A percentile compares a stretch with the other conserved stretches of the same genome.
These are phyloP conservation scores for Zosterops borbonicus DNA, from an alignment of 2,113 vertebrate genomes.

Conservation along the genomic window DNA sequence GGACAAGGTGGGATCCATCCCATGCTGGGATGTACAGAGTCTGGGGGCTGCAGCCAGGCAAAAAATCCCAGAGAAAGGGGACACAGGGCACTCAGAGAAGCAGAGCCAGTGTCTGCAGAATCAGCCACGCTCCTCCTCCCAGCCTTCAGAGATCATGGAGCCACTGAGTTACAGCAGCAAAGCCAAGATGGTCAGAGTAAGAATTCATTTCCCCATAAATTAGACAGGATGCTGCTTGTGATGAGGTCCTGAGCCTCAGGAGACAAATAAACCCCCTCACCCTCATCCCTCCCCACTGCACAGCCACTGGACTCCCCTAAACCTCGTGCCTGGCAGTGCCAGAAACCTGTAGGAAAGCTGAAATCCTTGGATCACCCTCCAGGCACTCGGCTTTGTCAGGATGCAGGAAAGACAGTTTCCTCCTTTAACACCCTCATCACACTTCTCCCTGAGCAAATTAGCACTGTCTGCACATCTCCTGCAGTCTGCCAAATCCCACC, in stretches of 20 bases:
- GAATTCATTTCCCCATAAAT: neutral
- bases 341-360: neutral
- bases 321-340: neutral
- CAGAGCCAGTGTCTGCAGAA: neutral
- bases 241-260: neutral
- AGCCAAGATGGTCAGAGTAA: neutral
- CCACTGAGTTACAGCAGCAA: neutral
- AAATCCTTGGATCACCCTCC: neutral
- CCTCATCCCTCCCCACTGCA: neutral
- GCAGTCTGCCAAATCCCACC: neutral
- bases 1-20: neutral
- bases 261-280: neutral
- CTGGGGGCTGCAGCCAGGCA: neutral
- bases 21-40: rapidly evolving
- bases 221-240: neutral
- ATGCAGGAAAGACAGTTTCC: neutral
- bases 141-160: neutral
- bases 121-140: neutral
- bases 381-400: rapidly evolving
- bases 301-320: neutral
- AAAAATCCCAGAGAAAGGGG: neutral
- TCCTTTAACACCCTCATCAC: neutral
- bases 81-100: rapidly evolving
- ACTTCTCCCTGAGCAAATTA: neutral
- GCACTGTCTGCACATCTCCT: neutral